Evolutionary conservation across 2,797 vertebrate species (phyloP).

Genomic region (Hipposideros larvatus): DNA sequence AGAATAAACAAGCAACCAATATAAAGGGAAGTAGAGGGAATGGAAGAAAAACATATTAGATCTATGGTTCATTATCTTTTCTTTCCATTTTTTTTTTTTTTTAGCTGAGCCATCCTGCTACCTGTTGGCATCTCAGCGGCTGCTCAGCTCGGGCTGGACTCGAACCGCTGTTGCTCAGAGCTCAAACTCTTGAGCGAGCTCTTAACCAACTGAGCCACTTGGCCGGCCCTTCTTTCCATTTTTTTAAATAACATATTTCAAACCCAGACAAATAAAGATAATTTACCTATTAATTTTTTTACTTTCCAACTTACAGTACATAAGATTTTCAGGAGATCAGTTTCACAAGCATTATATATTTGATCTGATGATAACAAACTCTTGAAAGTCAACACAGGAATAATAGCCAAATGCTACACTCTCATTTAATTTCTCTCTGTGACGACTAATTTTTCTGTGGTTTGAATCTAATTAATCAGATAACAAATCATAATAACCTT

Average conservation of each 20-base stretch:
- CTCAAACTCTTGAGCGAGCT: too few relatives aligned
- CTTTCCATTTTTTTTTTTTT: neutral
- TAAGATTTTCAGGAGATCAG: neutral
- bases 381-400: neutral
- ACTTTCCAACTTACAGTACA: neutral
- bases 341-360: slow-evolving; percentile 23
- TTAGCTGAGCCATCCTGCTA: too few relatives aligned
- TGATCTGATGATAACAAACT: slow-evolving; percentile 23
- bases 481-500: slow-evolving; percentile 43
- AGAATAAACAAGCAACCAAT: slow-evolving; percentile 42
- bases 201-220: too few relatives aligned
- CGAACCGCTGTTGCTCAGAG: too few relatives aligned
- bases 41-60: neutral
- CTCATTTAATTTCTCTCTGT: slow-evolving; percentile 37
- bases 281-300: neutral
- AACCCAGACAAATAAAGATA: neutral
- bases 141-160: too few relatives aligned
- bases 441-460: slow-evolving; percentile 6
- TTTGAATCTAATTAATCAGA: slow-evolving; percentile 38
- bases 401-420: neutral
- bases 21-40: neutral
- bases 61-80: neutral
- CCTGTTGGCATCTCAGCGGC: too few relatives aligned
- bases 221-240: neutral
- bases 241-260: slow-evolving; percentile 54